Conservation (phyloP, 2,113 vertebrate species). For the Mastomys natalensis region DNA sequence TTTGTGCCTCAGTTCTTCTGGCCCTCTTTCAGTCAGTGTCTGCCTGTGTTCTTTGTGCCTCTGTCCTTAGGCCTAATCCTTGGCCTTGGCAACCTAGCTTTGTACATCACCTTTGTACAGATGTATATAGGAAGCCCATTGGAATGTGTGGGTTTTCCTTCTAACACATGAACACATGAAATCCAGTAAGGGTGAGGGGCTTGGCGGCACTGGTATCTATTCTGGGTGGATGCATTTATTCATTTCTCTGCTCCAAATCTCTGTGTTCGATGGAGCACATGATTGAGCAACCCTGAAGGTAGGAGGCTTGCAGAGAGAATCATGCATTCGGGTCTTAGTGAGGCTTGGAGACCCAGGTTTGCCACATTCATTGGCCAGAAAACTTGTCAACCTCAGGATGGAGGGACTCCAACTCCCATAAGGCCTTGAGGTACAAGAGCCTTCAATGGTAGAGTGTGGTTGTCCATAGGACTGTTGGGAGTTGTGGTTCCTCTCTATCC, state of each 20-base stretch:
- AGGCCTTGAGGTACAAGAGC: slow-evolving; percentile 63
- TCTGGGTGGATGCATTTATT: slow-evolving; percentile 11
- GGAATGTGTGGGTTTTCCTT: slow-evolving; percentile 67
- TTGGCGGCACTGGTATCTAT: slow-evolving; percentile 53
- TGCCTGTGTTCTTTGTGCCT: slow-evolving; percentile 12
- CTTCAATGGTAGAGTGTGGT: slow-evolving; percentile 35
- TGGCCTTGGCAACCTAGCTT: slow-evolving; percentile 28
- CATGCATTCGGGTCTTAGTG: slow-evolving; percentile 60
- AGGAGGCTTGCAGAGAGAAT: slow-evolving; percentile 52
- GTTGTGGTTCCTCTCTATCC: slow-evolving; percentile 76
- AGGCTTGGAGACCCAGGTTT: slow-evolving; percentile 63
- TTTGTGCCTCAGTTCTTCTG: slow-evolving; percentile 51
- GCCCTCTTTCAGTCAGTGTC: slow-evolving; percentile 45
- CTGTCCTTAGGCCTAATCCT: slow-evolving; percentile 32
- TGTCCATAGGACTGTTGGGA: slow-evolving; percentile 65
- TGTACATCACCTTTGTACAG: slow-evolving; percentile 45
- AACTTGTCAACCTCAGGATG: slow-evolving; percentile 75
- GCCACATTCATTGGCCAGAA: slow-evolving; percentile 66
- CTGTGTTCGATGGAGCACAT: slow-evolving; percentile 27
- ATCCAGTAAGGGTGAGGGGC: slow-evolving; percentile 58
- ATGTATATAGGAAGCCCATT: slow-evolving; percentile 50
- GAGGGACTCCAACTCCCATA: slow-evolving; percentile 80
- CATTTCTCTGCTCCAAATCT: neutral
- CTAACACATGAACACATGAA: slow-evolving; percentile 44
- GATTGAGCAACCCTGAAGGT: slow-evolving; percentile 27